Base-by-base conservation (phyloP, 2,797 vertebrate species). In the Aeoliscus strigatus region DNA sequence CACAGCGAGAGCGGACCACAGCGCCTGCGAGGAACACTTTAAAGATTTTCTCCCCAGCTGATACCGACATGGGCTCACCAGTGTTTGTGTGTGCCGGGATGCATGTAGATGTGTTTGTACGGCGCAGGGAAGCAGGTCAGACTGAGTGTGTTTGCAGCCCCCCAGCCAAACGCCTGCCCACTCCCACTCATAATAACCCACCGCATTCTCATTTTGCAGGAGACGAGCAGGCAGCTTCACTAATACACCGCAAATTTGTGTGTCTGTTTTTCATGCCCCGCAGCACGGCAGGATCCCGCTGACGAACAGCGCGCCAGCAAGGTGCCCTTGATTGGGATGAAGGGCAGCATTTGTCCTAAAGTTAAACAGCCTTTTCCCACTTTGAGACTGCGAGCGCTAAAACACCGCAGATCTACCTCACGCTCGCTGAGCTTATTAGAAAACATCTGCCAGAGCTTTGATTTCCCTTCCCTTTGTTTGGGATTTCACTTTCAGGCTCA, bases 121-220 rank as follows among this genome's bases (percentile, higher is more conserved):
- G 14, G 43, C 39, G 39, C 9, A 28, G 29, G 36, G 53, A 63
- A 68, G 53, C 39, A 27, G 63, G 61, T 73, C 64, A 66, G 36
- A 23, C 60, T 51, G 51, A 51, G 70, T 67, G 61, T 44, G 55
- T 51, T 56, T 58, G 30, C 21, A 25, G 30, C 44, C 49, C 66
- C 39, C 49, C 48, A 43, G 61, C 42, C 1, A 73, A 48, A 60
- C 65, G 37, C 48, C 53, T 36, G 53, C 61, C 51, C 60, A 70
- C 73, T 73, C 59, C 65, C 64, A 72, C 68, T 72, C 54, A 62
- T 39, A 45, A 67, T 63, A 73, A 69, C 51, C 52, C 47, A 48
- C 33, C 41, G 3, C 68, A 56, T 51, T 59, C 35, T 12, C 33
- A 42, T 70, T 75, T 58, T 60, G 54, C 57, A 61, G 67, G 34